phyloP scores from a whole-genome alignment of 2,113 vertebrate genomes.

The Herpetotheres cachinnans region DNA sequence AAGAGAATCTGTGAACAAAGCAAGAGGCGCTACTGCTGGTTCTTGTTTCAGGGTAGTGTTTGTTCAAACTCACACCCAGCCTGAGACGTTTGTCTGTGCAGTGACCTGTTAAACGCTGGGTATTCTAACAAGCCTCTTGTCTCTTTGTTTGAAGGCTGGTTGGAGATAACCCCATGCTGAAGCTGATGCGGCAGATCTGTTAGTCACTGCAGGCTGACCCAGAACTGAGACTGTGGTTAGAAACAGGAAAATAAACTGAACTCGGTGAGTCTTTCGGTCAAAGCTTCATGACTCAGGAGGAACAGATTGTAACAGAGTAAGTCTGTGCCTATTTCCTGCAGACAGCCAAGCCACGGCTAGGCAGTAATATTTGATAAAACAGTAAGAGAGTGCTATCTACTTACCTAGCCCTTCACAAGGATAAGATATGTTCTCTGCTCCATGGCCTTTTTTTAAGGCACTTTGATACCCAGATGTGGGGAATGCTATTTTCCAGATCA shows the following conservation, averaged over 20 bases:
- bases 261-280: background rate
- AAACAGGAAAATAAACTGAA: background rate
- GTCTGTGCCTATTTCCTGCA: background rate
- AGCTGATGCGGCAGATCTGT: background rate
- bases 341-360: background rate
- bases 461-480: background rate
- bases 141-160: background rate
- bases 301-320: background rate
- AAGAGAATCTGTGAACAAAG: background rate
- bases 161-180: background rate
- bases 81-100: background rate
- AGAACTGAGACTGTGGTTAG: rapidly evolving
- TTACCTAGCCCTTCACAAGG: background rate
- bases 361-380: background rate
- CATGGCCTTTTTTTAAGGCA: background rate
- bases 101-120: background rate
- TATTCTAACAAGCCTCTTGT: background rate
- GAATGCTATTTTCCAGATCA: background rate
- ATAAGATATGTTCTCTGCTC: background rate
- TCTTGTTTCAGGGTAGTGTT: background rate
- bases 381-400: background rate
- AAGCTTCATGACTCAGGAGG: background rate
- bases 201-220: background rate
- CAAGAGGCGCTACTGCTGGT: rapidly evolving
- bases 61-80: background rate